phyloP scores from a whole-genome alignment of 2,113 vertebrate species.

The Ameiurus melas region DNA sequence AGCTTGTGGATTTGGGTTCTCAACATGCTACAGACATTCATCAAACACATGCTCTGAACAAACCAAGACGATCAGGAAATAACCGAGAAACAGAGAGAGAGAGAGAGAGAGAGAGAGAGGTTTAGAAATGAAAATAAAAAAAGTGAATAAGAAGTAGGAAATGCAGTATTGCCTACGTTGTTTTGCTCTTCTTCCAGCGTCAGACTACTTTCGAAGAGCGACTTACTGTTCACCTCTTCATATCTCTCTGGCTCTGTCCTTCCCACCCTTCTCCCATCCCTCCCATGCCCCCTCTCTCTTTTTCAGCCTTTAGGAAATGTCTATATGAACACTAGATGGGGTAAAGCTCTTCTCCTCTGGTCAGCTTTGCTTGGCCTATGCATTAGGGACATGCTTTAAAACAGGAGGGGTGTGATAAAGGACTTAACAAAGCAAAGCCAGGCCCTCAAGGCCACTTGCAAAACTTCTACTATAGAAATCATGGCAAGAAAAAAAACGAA shows the following conservation, averaged over 20 bases:
- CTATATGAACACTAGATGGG: slow-evolving; percentile 93
- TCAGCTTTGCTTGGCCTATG: slow-evolving; percentile 79
- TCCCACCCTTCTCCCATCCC: slow-evolving; percentile 45
- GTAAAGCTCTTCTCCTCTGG: slow-evolving; percentile 83
- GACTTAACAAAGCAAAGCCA: slow-evolving; percentile 51
- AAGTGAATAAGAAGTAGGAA: slow-evolving; percentile 51
- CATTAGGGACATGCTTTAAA: slow-evolving; percentile 84
- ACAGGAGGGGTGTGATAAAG: slow-evolving; percentile 72
- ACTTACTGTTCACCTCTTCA: slow-evolving; percentile 55
- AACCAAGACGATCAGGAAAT: slow-evolving; percentile 50
- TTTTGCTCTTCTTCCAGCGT: slow-evolving; percentile 68
- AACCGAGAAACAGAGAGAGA: slow-evolving; percentile 46
- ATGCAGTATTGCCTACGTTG: slow-evolving; percentile 72
- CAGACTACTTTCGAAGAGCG: slow-evolving; percentile 69
- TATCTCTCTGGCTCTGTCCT: slow-evolving; percentile 64
- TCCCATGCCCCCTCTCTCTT: slow-evolving; percentile 61
- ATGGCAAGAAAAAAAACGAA: slow-evolving; percentile 67
- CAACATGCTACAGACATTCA: slow-evolving; percentile 39
- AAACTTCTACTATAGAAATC: slow-evolving; percentile 89
- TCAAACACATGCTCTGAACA: slow-evolving; percentile 20
- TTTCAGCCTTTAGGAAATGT: slow-evolving; percentile 69
- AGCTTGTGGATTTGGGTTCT: slow-evolving; percentile 33
- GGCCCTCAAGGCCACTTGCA: slow-evolving; percentile 89
- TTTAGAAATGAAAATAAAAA: slow-evolving; percentile 59
- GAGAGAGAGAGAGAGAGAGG: slow-evolving; percentile 48